phyloP scores from a whole-genome alignment of 2,113 vertebrate species.

The Talpa occidentalis region DNA sequence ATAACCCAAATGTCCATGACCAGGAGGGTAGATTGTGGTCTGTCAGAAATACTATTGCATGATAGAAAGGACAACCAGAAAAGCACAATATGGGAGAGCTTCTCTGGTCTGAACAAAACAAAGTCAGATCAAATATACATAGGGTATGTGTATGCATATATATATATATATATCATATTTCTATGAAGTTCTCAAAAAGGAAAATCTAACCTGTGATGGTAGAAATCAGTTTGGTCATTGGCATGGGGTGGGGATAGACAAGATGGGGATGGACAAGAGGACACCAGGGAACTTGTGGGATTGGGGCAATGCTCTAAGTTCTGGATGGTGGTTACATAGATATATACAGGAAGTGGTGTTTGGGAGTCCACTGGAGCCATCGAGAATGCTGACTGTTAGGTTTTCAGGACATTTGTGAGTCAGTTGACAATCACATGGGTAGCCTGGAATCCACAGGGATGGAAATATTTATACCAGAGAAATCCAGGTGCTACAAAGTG shows the following conservation, averaged over 20 bases:
- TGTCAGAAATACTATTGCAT: background rate
- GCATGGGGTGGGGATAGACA: background rate
- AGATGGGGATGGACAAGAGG: background rate
- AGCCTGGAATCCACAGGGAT: background rate
- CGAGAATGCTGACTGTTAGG: background rate
- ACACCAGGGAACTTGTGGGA: background rate
- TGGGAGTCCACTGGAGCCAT: no score
- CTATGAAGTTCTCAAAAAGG: background rate
- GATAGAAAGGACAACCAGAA: background rate
- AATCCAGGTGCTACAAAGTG: background rate
- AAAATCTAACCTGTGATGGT: background rate
- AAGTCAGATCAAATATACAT: background rate
- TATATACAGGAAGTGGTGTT: accelerated
- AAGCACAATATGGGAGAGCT: background rate
- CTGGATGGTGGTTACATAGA: background rate
- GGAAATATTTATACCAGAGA: background rate
- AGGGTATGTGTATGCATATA: background rate
- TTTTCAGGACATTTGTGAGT: background rate
- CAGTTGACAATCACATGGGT: background rate
- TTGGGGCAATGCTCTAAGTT: background rate
- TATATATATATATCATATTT: background rate
- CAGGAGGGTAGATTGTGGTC: background rate
- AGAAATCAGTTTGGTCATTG: background rate
- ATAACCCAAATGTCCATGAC: background rate
- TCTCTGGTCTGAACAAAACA: background rate